Evolutionary conservation across 2,888 invertebrate genomes (phyloP).

Genomic region (Trichacis sp.): DNA sequence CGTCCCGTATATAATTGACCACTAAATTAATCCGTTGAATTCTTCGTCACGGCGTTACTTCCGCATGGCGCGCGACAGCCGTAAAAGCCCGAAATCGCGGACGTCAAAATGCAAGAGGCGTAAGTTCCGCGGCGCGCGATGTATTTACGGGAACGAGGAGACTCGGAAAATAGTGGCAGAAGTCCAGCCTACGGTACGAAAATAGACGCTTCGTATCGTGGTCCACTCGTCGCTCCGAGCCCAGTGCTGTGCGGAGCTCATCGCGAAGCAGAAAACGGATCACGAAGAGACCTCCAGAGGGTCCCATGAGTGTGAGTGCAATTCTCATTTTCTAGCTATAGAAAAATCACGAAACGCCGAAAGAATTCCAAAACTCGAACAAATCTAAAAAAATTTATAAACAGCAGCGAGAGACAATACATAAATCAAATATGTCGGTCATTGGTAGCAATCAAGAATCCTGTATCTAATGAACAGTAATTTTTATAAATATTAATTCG

Average conservation of each 20-base stretch:
- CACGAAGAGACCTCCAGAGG: conserved; percentile 50
- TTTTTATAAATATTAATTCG: too few species aligned
- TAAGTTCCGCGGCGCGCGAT: conserved; percentile 45
- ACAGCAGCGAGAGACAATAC: too few species aligned
- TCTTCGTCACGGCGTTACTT: conserved; percentile 24
- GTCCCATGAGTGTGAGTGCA: conserved; percentile 63
- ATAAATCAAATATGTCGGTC: too few species aligned
- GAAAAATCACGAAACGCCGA: too few species aligned
- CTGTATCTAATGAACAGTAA: too few species aligned
- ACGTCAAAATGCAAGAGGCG: conserved; percentile 43
- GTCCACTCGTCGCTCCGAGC: conserved; percentile 44
- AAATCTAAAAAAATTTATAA: too few species aligned
- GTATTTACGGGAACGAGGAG: conserved; percentile 67
- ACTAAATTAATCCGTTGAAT: too few species aligned
- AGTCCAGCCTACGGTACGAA: conserved; percentile 60
- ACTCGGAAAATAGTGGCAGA: conserved; percentile 63
- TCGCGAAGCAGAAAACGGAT: conserved; percentile 54
- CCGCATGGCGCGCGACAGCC: conserved; percentile 39
- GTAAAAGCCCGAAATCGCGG: conserved; percentile 38
- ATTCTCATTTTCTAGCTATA: conserved; percentile 17
- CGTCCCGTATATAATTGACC: too few species aligned
- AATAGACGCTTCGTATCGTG: conserved; percentile 53
- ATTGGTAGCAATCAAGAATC: too few species aligned
- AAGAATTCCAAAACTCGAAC: too few species aligned
- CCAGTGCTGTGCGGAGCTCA: conserved; percentile 56